Evolutionary conservation across 2,113 vertebrate genomes (phyloP).

Genomic region (Melanerpes aurifrons): DNA sequence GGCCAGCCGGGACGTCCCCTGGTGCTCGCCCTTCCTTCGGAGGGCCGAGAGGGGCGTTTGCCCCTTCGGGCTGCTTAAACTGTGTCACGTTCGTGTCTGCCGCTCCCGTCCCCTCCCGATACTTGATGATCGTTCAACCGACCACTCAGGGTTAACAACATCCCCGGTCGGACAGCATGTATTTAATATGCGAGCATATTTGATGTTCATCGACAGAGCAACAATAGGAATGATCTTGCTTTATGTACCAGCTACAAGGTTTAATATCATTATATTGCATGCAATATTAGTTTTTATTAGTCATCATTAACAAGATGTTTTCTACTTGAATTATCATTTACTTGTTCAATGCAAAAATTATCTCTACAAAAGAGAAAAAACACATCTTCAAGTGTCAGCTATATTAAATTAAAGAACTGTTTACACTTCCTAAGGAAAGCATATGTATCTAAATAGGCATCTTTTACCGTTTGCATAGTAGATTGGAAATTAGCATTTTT

Average conservation of each 20-base stretch:
- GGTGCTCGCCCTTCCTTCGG: background rate
- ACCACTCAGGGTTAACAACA: constrained; percentile 64
- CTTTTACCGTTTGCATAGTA: constrained; percentile 99
- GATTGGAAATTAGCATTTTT: constrained; percentile 99
- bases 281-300: constrained; percentile 87
- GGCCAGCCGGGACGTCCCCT: background rate
- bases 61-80: background rate
- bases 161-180: constrained; percentile 34
- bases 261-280: constrained; percentile 86
- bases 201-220: constrained; percentile 75
- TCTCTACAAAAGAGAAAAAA: constrained; percentile 81
- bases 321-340: constrained; percentile 83
- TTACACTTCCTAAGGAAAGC: constrained; percentile 93
- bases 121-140: background rate
- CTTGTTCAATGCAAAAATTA: constrained; percentile 79
- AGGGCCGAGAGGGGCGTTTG: background rate
- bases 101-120: background rate
- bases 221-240: constrained; percentile 82
- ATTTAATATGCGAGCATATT: constrained; percentile 75
- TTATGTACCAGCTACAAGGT: constrained; percentile 85
- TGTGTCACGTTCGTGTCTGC: background rate
- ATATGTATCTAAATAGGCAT: constrained; percentile 99
- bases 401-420: constrained; percentile 96
- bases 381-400: constrained; percentile 87
- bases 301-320: constrained; percentile 83